Percentiles rank a stretch among this genome's conserved stretches.
Conservation (phyloP, 2,113 vertebrate species). For the Silurus glanis region DNA sequence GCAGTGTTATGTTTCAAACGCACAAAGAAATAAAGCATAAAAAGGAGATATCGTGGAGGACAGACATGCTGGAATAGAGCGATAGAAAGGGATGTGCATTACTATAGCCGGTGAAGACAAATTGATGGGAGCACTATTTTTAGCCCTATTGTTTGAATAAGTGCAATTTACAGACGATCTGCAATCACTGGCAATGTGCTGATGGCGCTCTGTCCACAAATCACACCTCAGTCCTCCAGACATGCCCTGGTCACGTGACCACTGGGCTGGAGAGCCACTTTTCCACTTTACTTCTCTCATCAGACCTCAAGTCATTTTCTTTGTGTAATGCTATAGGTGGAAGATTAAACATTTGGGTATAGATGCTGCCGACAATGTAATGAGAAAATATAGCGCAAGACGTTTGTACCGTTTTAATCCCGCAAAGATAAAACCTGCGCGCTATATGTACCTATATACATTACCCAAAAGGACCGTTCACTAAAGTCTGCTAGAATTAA, state of each 20-base stretch:
- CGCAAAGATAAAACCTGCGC: not conserved
- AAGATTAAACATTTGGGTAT: not conserved
- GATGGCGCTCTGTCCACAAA: constrained; percentile 61
- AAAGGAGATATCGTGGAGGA: not conserved
- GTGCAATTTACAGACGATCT: constrained; percentile 74
- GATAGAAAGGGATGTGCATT: not conserved
- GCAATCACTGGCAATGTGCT: constrained; percentile 73
- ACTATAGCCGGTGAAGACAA: not conserved
- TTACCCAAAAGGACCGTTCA: no score
- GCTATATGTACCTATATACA: no score
- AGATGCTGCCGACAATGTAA: not conserved
- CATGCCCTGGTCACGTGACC: constrained; percentile 9
- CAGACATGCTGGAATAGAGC: not conserved
- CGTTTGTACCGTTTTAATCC: not conserved
- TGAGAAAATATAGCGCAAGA: not conserved
- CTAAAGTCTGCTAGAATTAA: no score
- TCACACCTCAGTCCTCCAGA: constrained; percentile 45
- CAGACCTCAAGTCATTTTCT: not conserved
- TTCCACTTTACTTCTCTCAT: not conserved
- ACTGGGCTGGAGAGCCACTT: not conserved
- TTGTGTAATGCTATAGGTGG: constrained; percentile 37
- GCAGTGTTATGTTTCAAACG: not conserved
- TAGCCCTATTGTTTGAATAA: constrained; percentile 64
- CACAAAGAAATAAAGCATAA: not conserved
- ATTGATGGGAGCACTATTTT: not conserved